Evolutionary conservation across 2,797 vertebrate species (phyloP), one percentile per base, ranked within the genome.

Genomic region (Gambusia yucatana): DNA sequence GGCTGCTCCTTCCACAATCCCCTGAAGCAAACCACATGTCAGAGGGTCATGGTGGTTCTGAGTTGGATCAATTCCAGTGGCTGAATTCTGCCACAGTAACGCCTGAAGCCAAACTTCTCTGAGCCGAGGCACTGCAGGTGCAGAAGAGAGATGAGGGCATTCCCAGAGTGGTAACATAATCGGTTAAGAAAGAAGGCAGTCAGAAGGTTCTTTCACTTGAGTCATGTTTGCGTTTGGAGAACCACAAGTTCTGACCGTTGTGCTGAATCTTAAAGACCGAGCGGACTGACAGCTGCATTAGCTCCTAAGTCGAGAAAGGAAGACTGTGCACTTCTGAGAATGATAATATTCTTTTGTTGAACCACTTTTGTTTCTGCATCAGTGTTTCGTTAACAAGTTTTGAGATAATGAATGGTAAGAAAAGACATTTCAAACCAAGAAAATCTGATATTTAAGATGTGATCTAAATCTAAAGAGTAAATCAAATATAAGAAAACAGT

Each of bases 61-160:
- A 61, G 65, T 57, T 46, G 52, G 75, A 75, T 78, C 61, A 72
- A 55, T 81, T 67, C 46, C 46, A 77, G 47, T 28, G 9, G 46
- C 41, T 81, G 70, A 67, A 69, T 81, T 55, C 61, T 57, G 47
- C 71, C 22, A 25, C 80, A 77, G 70, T 41, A 55, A 46, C 33
- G 70, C 80, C 75, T 73, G 59, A 74, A 82, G 76, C 72, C 16
- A 46, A 73, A 75, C 72, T 22, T 77, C 52, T 71, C 14, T 44
- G 50, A 70, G 63, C 50, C 8, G 9, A 78, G 72, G 63, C 65
- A 36, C 14, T 33, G 63, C 50, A 78, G 72, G 76, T 63, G 52
- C 44, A 78, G 14, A 65, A 77, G 17, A 63, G 67, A 70, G 55
- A 61, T 25, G 70, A 39, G 70, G 47, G 70, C 28, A 16, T 17